Evolutionary conservation across 2,888 invertebrate genomes (phyloP), one percentile per base, ranked within the genome.

Genomic region (Brenthis ino): DNA sequence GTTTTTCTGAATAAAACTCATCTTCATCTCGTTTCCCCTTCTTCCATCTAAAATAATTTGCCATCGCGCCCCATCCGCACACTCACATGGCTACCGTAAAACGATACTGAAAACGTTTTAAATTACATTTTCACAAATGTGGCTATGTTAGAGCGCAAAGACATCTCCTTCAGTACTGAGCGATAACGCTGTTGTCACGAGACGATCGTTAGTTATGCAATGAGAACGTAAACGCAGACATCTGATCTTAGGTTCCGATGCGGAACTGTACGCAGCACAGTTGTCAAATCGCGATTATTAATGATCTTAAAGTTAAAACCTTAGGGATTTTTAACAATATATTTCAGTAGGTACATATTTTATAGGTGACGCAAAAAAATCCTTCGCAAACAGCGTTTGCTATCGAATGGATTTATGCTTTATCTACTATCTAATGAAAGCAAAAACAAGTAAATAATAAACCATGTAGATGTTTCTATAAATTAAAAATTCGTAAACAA

Each of bases 41-140:
- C 80, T 95, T 95, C 95, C 95, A 95, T 74, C 94, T 93, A 82
- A 95, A 95, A 80, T 95, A 95, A 77, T 95, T 95, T 73, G 95
- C 94, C 95, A 95, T 95, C 68, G 76, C 82, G 76, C 73, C 74
- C 75, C 76, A 77, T 76, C 74, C 75, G 78, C 80, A 72, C 72
- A 75, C 80, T 64, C 65, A 74, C 80, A 78, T 75, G 54, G 67
- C 68, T 57, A 60, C 33, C 63, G 56, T 67, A 64, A 48, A 43
- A 64, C 63, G 54, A 65, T 71, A 75, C 69, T 71, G 75, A 74
- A 68, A 69, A 60, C 70, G 68, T 68, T 76, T 72, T 68, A 66
- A 72, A 71, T 74, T 74, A 77, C 76, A 79, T 84, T 78, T 80
- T 74, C 77, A 72, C 75, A 71, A 72, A 78, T 75, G 76, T 76